A percentile compares a stretch with the other conserved stretches of the same genome.
Conservation (phyloP, 2,113 vertebrate species). For the Siphamia tubifer region DNA sequence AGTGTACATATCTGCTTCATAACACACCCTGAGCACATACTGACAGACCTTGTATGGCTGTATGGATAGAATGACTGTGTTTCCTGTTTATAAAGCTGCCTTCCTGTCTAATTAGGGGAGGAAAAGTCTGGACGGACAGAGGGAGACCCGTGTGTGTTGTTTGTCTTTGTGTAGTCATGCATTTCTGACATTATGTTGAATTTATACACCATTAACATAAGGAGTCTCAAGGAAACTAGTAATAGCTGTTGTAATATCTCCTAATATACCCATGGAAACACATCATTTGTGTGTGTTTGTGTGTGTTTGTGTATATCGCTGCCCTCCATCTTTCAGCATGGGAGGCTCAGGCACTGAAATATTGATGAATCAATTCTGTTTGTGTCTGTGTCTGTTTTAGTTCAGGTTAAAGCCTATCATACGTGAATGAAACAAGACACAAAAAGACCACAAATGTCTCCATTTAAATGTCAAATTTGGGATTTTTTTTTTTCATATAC, state of each 20-base stretch:
- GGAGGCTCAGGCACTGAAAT: slow-evolving; percentile 66
- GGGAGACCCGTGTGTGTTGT: neutral
- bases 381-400: slow-evolving; percentile 13
- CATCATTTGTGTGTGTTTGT: neutral
- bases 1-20: too few relatives aligned
- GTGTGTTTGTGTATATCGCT: slow-evolving; percentile 22
- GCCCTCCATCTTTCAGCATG: slow-evolving; percentile 60
- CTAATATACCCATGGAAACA: neutral
- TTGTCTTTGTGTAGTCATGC: slow-evolving; percentile 13
- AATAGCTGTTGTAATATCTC: neutral
- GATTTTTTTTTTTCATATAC: neutral
- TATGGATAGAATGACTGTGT: slow-evolving; percentile 35
- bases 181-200: neutral
- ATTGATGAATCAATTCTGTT: slow-evolving; percentile 70
- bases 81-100: slow-evolving; percentile 58
- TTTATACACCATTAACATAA: too few relatives aligned
- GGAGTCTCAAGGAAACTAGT: neutral
- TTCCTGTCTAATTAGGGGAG: slow-evolving; percentile 54
- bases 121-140: slow-evolving; percentile 5
- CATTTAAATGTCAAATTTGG: neutral
- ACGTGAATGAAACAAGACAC: neutral
- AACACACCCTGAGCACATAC: neutral
- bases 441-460: neutral
- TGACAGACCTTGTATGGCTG: neutral
- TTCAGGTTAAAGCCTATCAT: too few relatives aligned